phyloP scores from a whole-genome alignment of 1,140 invertebrate species.

The Vanessa tameamea region DNA sequence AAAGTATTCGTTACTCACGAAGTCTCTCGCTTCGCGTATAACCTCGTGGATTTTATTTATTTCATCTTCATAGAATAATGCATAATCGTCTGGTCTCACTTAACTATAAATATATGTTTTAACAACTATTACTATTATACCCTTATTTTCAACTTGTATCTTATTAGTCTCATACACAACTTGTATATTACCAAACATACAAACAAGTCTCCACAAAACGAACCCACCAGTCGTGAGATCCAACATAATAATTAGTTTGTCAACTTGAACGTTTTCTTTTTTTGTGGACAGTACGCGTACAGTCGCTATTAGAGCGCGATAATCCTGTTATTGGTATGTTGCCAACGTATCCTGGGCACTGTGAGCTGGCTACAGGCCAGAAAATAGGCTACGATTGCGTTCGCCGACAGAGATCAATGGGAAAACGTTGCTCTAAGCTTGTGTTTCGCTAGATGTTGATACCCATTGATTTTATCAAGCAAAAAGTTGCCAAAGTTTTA shows the following conservation, averaged over 20 bases:
- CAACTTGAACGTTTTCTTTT: conserved; percentile 11
- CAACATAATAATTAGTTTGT: conserved; percentile 17
- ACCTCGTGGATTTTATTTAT: too few species aligned
- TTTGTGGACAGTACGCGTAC: conserved; percentile 15
- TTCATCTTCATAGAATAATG: too few species aligned
- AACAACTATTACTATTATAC: too few species aligned
- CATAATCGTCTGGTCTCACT: too few species aligned
- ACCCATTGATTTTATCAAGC: conserved; percentile 4
- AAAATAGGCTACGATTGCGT: conserved; percentile 37
- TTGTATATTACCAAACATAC: background rate
- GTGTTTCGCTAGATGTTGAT: conserved; percentile 18
- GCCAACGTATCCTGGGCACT: conserved; percentile 37
- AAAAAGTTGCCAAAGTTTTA: conserved; percentile 2
- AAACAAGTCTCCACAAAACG: background rate
- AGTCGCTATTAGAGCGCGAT: conserved; percentile 38
- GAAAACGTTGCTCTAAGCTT: conserved; percentile 22
- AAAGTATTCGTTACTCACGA: too few species aligned
- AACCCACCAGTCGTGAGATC: background rate
- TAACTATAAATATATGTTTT: too few species aligned
- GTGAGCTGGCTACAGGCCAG: conserved; percentile 41
- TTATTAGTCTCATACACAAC: too few species aligned
- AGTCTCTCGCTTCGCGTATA: too few species aligned
- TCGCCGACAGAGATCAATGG: conserved; percentile 35
- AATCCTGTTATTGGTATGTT: conserved; percentile 44
- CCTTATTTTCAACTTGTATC: too few species aligned